Conservation (phyloP, 2,888 invertebrate genomes). For the Geotrupes spiniger region DNA sequence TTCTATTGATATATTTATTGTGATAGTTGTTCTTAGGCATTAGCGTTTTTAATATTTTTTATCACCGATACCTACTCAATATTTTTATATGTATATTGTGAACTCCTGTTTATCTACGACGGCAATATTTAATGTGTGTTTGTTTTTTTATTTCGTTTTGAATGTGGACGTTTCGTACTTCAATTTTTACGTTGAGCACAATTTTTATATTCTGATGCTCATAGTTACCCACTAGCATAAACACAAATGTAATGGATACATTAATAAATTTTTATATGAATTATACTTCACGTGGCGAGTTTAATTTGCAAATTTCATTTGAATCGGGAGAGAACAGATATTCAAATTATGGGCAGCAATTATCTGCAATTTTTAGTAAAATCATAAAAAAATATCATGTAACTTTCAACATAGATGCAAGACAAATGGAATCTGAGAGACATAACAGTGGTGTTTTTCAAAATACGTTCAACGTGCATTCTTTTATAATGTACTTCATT, state of each 20-base stretch:
- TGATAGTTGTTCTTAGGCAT: slow-evolving; percentile 19
- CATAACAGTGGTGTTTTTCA: no score
- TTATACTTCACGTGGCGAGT: slow-evolving; percentile 6
- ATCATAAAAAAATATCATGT: no score
- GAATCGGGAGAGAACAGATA: no score
- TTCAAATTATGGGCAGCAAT: no score
- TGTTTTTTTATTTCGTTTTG: slow-evolving; percentile 17
- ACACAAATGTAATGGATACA: slow-evolving; percentile 18
- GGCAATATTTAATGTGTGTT: slow-evolving; percentile 20
- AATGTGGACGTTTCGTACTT: slow-evolving; percentile 10
- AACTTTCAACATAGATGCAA: no score
- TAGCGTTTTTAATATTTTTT: slow-evolving; percentile 20
- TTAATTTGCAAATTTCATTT: no score
- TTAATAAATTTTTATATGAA: slow-evolving; percentile 24
- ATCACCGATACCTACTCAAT: slow-evolving; percentile 20
- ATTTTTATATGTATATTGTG: slow-evolving; percentile 18
- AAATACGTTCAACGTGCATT: no score
- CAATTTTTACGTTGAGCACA: slow-evolving; percentile 14
- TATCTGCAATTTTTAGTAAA: no score
- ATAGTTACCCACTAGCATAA: slow-evolving; percentile 17
- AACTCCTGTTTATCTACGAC: slow-evolving; percentile 6
- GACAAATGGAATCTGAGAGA: no score
- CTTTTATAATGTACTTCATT: no score
- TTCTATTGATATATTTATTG: slow-evolving; percentile 23
- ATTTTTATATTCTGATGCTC: slow-evolving; percentile 13